Conservation (phyloP, 2,113 vertebrate species). For the Embiotoca jacksoni region DNA sequence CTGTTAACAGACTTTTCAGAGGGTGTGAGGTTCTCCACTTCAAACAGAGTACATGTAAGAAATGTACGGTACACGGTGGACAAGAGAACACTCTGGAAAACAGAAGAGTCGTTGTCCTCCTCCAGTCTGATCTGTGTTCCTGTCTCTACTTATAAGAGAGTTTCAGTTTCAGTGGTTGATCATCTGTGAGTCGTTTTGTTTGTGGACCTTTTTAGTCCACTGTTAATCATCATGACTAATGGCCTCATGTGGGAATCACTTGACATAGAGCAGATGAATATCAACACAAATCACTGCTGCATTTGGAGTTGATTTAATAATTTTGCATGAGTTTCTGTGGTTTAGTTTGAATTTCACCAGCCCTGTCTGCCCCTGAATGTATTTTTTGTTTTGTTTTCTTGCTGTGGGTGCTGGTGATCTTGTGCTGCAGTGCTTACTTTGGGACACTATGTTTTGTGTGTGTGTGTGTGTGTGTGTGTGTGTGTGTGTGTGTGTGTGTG, state of each 20-base stretch:
- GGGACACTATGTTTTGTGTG: background rate
- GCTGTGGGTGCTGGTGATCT: conserved; percentile 45
- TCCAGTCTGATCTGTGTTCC: conserved; percentile 35
- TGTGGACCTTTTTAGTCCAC: conserved; percentile 34
- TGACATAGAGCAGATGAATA: conserved; percentile 32
- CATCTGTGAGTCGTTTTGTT: conserved; percentile 18
- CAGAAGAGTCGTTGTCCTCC: conserved; percentile 15
- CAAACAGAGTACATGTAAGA: background rate
- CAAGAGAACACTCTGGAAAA: conserved; percentile 37
- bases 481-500: conserved; percentile 10
- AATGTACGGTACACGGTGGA: conserved; percentile 18
- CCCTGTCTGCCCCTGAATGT: conserved; percentile 28
- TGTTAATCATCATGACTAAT: conserved; percentile 16
- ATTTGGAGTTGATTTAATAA: conserved; percentile 51
- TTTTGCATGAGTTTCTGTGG: conserved; percentile 65
- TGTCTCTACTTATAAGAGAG: background rate
- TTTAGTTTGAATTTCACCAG: conserved; percentile 36
- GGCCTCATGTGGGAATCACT: conserved; percentile 25
- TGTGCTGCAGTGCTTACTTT: conserved; percentile 34
- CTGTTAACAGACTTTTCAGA: conserved; percentile 37
- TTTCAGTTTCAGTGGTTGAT: conserved; percentile 30
- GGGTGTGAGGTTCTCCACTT: conserved; percentile 54
- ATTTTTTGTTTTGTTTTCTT: conserved; percentile 28
- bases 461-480: too few relatives aligned
- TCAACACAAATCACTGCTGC: conserved; percentile 57